Conservation (phyloP, 2,113 vertebrate genomes). For the Etheostoma cragini region DNA sequence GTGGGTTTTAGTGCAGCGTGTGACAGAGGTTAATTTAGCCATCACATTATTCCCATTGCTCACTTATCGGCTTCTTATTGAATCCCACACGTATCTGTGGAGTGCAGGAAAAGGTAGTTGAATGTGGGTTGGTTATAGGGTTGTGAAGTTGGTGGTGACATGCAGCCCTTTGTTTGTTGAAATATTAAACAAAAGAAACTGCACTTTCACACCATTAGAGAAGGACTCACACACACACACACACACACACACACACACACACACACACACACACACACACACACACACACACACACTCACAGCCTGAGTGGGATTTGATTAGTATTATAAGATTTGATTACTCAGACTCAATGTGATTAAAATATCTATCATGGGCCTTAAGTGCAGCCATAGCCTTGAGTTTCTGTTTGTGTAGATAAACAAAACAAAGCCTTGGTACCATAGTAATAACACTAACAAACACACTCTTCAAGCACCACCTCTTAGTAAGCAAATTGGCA, state of each 20-base stretch:
- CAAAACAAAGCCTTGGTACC: slow-evolving; percentile 1
- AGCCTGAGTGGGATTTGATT: slow-evolving; percentile 39
- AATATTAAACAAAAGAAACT: slow-evolving; percentile 12
- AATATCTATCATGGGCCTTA: slow-evolving; percentile 20
- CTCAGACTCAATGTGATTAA: slow-evolving; percentile 19
- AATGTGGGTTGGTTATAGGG: not conserved
- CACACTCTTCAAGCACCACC: not conserved
- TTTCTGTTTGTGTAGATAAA: not conserved
- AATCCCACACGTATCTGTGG: slow-evolving; percentile 5
- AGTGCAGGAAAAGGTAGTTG: slow-evolving; percentile 5
- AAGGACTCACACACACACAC: slow-evolving; percentile 20
- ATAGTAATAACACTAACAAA: slow-evolving; percentile 16
- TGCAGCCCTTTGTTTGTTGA: slow-evolving; percentile 12
- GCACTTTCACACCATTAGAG: slow-evolving; percentile 18
- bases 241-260: not conserved
- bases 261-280: not conserved
- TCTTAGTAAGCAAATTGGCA: not conserved
- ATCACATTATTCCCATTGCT: slow-evolving; percentile 31
- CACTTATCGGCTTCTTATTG: slow-evolving; percentile 16
- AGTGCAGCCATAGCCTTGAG: slow-evolving; percentile 6
- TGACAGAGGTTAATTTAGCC: slow-evolving; percentile 36
- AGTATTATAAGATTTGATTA: slow-evolving; percentile 43
- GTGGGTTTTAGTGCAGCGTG: slow-evolving; percentile 17
- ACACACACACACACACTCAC: not conserved
- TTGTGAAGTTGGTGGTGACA: not conserved